A percentile compares a stretch with the other conserved stretches of the same genome.
Conservation (phyloP, 2,113 vertebrate species). For the Pomatostomus ruficeps region DNA sequence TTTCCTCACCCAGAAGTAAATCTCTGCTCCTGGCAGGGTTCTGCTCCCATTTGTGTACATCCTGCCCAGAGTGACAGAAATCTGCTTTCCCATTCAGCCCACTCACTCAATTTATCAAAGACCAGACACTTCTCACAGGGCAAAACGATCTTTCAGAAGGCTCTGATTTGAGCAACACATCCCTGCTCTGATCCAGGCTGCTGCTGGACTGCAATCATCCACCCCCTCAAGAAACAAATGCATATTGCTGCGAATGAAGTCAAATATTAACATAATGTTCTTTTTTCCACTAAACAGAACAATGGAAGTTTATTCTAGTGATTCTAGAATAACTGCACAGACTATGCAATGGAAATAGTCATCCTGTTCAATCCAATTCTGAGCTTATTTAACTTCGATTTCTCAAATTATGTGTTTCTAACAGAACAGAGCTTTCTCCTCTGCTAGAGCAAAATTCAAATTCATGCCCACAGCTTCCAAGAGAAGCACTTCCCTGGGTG, state of each 20-base stretch:
- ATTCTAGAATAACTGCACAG: background rate
- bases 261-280: background rate
- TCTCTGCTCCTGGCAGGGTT: background rate
- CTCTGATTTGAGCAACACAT: background rate
- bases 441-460: background rate
- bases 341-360: background rate
- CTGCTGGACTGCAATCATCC: background rate
- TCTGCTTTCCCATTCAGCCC: background rate
- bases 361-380: background rate
- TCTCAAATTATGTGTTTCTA: background rate
- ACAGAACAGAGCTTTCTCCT: background rate
- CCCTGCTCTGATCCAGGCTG: background rate
- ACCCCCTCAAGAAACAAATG: background rate
- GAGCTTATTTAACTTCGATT: background rate
- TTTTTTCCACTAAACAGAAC: background rate
- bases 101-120: background rate
- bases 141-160: background rate
- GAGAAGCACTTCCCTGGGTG: background rate
- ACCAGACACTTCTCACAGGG: background rate
- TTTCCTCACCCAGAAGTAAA: background rate
- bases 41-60: fast-evolving
- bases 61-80: background rate
- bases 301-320: background rate
- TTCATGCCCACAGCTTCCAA: background rate
- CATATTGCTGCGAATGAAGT: background rate